A percentile compares a stretch with the other conserved stretches of the same genome.
These are phyloP conservation scores for Drosophila sturtevanti DNA, from an alignment of 1,140 invertebrate species.

Conservation along the genomic window DNA sequence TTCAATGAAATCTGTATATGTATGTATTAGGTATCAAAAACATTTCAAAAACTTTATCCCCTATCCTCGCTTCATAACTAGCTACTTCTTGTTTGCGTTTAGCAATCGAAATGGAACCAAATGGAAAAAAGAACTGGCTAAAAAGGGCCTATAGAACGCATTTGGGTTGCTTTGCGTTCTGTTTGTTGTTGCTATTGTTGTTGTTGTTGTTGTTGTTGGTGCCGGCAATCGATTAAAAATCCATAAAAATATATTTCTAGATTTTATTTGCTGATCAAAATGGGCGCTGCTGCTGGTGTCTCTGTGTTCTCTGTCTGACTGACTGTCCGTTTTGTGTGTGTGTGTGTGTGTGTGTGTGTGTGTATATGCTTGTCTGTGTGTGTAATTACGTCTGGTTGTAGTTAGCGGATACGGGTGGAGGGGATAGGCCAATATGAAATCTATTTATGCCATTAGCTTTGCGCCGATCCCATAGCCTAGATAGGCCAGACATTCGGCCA, in stretches of 20 bases:
- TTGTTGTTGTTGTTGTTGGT: not conserved
- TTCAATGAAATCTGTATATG: no score
- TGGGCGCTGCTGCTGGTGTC: slow-evolving; percentile 1
- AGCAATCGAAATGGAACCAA: slow-evolving; percentile 57
- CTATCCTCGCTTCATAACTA: slow-evolving; percentile 1
- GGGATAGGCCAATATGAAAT: slow-evolving; percentile 64
- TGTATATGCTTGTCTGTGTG: slow-evolving; percentile 27
- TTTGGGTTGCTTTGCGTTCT: not conserved
- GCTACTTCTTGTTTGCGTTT: slow-evolving; percentile 43
- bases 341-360: slow-evolving; percentile 40
- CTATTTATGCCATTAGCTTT: slow-evolving; percentile 81
- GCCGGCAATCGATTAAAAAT: slow-evolving; percentile 79
- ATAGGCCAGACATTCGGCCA: slow-evolving; percentile 57
- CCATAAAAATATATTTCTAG: slow-evolving; percentile 82
- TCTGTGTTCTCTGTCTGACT: not conserved
- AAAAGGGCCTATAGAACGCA: slow-evolving; percentile 29
- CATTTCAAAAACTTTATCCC: not conserved
- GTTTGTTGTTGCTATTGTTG: not conserved
- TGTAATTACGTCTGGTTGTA: slow-evolving; percentile 67
- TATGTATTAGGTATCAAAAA: no score
- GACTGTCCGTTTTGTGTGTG: slow-evolving; percentile 14
- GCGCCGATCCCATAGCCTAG: slow-evolving; percentile 62
- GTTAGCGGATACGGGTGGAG: not conserved
- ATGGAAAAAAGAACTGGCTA: slow-evolving; percentile 28
- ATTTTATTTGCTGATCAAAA: slow-evolving; percentile 77